Percentiles rank a stretch among this genome's conserved stretches.
Conservation (phyloP, 2,113 vertebrate species). For the Haemorhous mexicanus region DNA sequence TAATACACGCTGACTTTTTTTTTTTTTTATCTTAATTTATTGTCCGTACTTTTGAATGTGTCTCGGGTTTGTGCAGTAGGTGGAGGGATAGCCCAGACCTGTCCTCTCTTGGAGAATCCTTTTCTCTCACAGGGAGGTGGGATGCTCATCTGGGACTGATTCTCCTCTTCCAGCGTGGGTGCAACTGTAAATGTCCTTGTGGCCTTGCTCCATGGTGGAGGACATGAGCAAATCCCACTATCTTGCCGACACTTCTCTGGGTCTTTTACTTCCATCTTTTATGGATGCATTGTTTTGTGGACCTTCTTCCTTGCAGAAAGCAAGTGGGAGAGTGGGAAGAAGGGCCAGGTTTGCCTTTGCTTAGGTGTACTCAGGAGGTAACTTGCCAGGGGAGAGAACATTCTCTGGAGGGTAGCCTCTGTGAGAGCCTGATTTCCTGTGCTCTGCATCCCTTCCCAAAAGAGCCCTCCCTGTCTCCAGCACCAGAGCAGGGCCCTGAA, state of each 20-base stretch:
- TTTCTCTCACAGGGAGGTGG: background rate
- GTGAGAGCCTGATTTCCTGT: background rate
- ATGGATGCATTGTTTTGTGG: background rate
- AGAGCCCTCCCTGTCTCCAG: background rate
- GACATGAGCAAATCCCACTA: background rate
- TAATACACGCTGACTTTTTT: background rate
- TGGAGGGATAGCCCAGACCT: conserved; percentile 19
- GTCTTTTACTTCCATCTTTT: background rate
- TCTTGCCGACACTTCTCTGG: background rate
- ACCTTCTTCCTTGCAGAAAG: conserved; percentile 5
- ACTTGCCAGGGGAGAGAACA: background rate
- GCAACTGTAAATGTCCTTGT: background rate
- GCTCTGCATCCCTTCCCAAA: background rate
- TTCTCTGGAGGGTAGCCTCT: background rate
- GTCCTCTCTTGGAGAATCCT: background rate
- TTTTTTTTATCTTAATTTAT: conserved; percentile 58
- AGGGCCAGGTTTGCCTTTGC: background rate
- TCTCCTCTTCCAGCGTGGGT: background rate
- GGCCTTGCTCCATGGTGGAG: conserved; percentile 13
- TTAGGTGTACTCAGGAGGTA: background rate
- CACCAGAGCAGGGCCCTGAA: background rate
- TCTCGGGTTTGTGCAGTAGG: conserved; percentile 52
- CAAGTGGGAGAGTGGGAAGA: background rate
- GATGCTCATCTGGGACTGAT: background rate
- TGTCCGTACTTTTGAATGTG: conserved; percentile 54